Evolutionary conservation across 2,113 vertebrate genomes (phyloP).

Genomic region (Lepus americanus): DNA sequence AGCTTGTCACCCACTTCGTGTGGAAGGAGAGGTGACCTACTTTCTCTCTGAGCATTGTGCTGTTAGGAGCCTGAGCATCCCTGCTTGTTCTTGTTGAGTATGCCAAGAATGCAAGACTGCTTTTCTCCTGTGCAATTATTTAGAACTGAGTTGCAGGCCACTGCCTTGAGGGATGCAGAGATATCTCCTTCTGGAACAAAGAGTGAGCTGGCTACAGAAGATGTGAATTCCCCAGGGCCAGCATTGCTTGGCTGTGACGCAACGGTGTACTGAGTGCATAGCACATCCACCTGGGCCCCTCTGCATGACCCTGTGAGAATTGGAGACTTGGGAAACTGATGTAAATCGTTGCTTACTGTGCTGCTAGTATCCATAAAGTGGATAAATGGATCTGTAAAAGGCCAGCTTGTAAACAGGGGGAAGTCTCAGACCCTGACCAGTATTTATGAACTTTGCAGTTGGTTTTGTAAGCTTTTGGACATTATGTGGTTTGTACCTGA

Average conservation of each 20-base stretch:
- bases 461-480: constrained; percentile 45
- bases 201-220: constrained; percentile 26
- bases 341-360: neutral
- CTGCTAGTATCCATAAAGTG: neutral
- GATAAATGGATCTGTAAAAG: neutral
- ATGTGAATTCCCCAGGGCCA: constrained; percentile 23
- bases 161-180: constrained; percentile 19
- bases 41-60: constrained; percentile 25
- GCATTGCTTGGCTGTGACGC: neutral
- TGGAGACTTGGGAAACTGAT: neutral
- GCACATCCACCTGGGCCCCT: neutral
- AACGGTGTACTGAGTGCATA: neutral
- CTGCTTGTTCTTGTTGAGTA: neutral
- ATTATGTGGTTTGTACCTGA: constrained; percentile 19
- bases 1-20: neutral
- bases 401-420: neutral
- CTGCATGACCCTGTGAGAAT: neutral
- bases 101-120: constrained; percentile 16
- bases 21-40: neutral
- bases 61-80: neutral
- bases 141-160: neutral
- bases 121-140: constrained; percentile 23
- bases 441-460: neutral
- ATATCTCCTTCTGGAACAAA: constrained; percentile 54
- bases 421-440: neutral